These are phyloP conservation scores for Schizothorax lantsangensis DNA, from an alignment of 2,797 vertebrate species.

Conservation along the genomic window DNA sequence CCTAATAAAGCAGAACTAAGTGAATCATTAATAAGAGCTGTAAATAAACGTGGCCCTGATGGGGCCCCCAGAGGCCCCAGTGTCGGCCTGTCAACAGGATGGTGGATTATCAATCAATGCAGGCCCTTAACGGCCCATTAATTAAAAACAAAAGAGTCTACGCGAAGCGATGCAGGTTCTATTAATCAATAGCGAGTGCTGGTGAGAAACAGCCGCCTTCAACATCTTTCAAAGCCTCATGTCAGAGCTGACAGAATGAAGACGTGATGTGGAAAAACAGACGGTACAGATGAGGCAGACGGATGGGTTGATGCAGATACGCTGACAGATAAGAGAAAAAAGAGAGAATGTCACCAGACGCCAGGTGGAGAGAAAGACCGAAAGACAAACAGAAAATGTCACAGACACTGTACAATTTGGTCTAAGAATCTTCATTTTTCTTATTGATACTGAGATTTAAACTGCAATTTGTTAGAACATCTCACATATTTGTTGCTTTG, in stretches of 20 bases:
- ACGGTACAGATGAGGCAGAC: conserved; percentile 14
- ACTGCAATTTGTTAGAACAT: background rate
- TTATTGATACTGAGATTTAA: background rate
- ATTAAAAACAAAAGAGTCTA: conserved; percentile 75
- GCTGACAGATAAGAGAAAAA: background rate
- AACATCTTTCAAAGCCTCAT: conserved; percentile 32
- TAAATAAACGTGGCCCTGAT: conserved; percentile 66
- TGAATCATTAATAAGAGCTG: conserved; percentile 76
- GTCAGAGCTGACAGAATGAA: conserved; percentile 57
- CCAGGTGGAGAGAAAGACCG: background rate
- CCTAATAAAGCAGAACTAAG: conserved; percentile 76
- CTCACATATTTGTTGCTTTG: background rate
- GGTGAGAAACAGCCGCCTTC: conserved; percentile 45
- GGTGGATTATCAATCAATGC: conserved; percentile 60
- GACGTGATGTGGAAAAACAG: conserved; percentile 41
- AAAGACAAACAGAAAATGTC: background rate
- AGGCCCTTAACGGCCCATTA: conserved; percentile 66
- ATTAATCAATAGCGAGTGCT: conserved; percentile 54
- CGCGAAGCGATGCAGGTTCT: conserved; percentile 33
- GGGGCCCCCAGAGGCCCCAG: conserved; percentile 49
- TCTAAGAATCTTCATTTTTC: conserved; percentile 1
- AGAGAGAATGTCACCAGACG: background rate
- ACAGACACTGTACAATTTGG: background rate
- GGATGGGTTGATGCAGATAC: background rate
- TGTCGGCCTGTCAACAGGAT: conserved; percentile 1